Evolutionary conservation across 2,888 invertebrate species (phyloP).

Genomic region (Synanthedon myopaeformis): DNA sequence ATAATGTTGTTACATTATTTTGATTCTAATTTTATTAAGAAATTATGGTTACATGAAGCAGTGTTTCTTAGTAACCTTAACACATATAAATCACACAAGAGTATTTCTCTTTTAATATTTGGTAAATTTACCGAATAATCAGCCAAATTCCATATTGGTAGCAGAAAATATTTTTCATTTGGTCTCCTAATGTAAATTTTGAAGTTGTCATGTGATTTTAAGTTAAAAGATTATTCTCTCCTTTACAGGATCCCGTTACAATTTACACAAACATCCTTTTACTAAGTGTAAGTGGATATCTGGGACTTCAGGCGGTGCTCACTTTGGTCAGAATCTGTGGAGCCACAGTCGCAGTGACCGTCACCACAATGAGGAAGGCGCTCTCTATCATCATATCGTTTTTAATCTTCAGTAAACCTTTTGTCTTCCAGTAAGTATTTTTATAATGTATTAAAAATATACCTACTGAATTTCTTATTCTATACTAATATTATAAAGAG

Average conservation of each 20-base stretch:
- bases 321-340: constrained; percentile 90
- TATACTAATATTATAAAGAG: too few species aligned
- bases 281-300: constrained; percentile 90
- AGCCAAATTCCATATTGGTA: too few species aligned
- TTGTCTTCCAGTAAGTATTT: constrained; percentile 85
- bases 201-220: too few species aligned
- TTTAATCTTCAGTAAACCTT: constrained; percentile 93
- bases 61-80: too few species aligned
- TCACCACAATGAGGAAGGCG: constrained; percentile 91
- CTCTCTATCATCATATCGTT: constrained; percentile 94
- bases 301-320: constrained; percentile 93
- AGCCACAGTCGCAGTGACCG: constrained; percentile 93
- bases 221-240: too few species aligned
- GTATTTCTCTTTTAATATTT: too few species aligned
- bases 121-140: too few species aligned
- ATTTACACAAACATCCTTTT: constrained; percentile 89
- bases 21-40: too few species aligned
- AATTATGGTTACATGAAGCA: too few species aligned
- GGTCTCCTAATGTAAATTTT: background rate
- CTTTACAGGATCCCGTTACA: constrained; percentile 74
- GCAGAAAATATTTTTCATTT: too few species aligned
- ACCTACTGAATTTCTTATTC: background rate
- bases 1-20: too few species aligned
- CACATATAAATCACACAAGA: too few species aligned
- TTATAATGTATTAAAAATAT: background rate